Percentiles rank a stretch among this genome's conserved stretches.
Conservation (phyloP, 2,113 vertebrate species). For the Macquaria ambigua region DNA sequence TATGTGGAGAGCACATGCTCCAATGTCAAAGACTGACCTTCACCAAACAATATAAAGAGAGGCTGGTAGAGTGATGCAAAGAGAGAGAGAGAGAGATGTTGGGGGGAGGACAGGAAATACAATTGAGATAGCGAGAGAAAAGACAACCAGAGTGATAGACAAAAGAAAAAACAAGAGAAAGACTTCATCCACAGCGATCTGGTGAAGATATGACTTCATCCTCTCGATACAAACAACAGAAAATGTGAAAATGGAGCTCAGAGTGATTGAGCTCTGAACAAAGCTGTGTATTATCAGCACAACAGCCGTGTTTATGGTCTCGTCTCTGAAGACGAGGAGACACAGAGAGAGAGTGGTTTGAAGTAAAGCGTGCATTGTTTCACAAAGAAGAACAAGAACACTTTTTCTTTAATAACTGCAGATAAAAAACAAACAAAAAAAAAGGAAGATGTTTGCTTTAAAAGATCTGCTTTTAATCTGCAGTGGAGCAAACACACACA, state of each 20-base stretch:
- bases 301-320: neutral
- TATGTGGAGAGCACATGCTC: slow-evolving; percentile 23
- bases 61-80: neutral
- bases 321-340: neutral
- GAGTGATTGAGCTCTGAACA: slow-evolving; percentile 21
- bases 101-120: slow-evolving; percentile 2
- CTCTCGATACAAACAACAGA: slow-evolving; percentile 1
- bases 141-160: neutral
- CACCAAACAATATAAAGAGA: neutral
- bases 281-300: slow-evolving; percentile 16
- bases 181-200: neutral
- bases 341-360: neutral
- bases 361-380: neutral
- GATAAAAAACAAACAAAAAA: neutral
- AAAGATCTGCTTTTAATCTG: neutral
- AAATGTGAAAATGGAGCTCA: slow-evolving; percentile 5
- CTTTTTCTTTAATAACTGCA: neutral
- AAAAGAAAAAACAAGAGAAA: neutral
- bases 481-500: neutral
- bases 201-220: slow-evolving; percentile 17
- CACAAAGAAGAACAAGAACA: slow-evolving; percentile 30
- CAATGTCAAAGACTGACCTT: slow-evolving; percentile 56
- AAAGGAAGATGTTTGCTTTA: too few species aligned
- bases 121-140: neutral
- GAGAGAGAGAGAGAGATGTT: neutral